Percentiles rank a stretch among this genome's conserved stretches.
Conservation (phyloP, 2,888 invertebrate species). For the Epistrophella euchroma region DNA sequence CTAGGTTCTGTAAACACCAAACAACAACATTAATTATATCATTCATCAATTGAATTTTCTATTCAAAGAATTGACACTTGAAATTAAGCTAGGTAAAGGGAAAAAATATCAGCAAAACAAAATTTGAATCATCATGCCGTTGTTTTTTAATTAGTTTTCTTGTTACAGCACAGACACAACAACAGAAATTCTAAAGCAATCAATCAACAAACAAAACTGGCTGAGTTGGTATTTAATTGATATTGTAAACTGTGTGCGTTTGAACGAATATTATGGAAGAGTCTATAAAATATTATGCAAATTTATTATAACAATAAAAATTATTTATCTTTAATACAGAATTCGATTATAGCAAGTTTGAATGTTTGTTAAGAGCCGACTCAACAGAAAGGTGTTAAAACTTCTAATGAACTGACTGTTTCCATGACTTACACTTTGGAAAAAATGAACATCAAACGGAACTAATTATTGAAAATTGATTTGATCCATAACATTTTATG, state of each 20-base stretch:
- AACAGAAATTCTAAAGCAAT: conserved; percentile 13
- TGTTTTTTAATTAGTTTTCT: conserved; percentile 37
- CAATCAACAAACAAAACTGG: conserved; percentile 1
- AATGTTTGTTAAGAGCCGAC: background rate
- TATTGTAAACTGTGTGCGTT: background rate
- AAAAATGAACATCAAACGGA: background rate
- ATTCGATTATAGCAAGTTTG: background rate
- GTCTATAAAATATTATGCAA: conserved; percentile 16
- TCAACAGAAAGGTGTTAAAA: background rate
- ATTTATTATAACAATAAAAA: conserved; percentile 9
- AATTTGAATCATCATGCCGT: conserved; percentile 45
- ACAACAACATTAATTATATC: conserved; percentile 8
- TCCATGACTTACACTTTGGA: background rate
- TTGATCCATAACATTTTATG: background rate
- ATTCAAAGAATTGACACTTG: background rate
- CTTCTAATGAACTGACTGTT: background rate
- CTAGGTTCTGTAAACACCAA: conserved; percentile 49
- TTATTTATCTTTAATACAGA: background rate
- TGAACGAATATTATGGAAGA: background rate
- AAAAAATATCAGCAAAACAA: conserved; percentile 9
- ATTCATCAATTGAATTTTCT: conserved; percentile 18
- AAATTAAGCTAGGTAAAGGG: background rate
- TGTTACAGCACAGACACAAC: conserved; percentile 17
- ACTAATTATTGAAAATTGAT: conserved; percentile 1
- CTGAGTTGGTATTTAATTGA: conserved; percentile 7